These are phyloP conservation scores for Biston betularia DNA, from an alignment of 2,888 invertebrate species.

Conservation along the genomic window DNA sequence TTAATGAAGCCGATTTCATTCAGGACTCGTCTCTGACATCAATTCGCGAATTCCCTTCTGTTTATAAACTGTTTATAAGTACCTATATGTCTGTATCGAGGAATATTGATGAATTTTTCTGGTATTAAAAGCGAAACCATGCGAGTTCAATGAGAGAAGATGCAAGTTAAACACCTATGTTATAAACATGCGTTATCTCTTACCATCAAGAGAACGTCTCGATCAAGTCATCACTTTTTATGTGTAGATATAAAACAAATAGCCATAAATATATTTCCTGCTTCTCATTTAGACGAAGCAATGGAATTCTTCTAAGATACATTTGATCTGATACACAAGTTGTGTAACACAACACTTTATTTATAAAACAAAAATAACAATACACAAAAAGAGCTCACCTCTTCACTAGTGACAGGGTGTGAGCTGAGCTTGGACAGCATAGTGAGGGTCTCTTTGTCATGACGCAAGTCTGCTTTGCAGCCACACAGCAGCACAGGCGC, in stretches of 20 bases:
- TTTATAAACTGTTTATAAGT: slow-evolving; percentile 5
- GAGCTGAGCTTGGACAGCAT: slow-evolving; percentile 83
- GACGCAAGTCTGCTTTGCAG: slow-evolving; percentile 88
- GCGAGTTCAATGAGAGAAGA: background rate
- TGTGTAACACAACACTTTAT: too few species aligned
- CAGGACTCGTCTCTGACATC: slow-evolving; percentile 19
- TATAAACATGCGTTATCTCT: too few species aligned
- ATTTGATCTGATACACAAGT: too few species aligned
- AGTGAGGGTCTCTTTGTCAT: slow-evolving; percentile 86
- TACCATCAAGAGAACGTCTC: too few species aligned
- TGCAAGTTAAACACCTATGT: too few species aligned
- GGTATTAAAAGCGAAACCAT: background rate
- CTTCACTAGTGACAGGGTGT: slow-evolving; percentile 87
- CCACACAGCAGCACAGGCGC: slow-evolving; percentile 89
- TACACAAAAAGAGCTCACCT: slow-evolving; percentile 61
- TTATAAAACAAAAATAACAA: too few species aligned
- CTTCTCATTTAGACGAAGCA: too few species aligned
- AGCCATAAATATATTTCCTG: too few species aligned
- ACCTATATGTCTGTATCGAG: background rate
- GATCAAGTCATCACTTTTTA: too few species aligned
- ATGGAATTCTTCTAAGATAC: too few species aligned
- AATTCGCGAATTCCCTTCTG: slow-evolving; percentile 14
- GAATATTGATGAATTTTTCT: background rate
- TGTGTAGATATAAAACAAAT: too few species aligned
- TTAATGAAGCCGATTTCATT: slow-evolving; percentile 19